Conservation (phyloP, 2,888 invertebrate genomes). For the Dilophus febrilis region DNA sequence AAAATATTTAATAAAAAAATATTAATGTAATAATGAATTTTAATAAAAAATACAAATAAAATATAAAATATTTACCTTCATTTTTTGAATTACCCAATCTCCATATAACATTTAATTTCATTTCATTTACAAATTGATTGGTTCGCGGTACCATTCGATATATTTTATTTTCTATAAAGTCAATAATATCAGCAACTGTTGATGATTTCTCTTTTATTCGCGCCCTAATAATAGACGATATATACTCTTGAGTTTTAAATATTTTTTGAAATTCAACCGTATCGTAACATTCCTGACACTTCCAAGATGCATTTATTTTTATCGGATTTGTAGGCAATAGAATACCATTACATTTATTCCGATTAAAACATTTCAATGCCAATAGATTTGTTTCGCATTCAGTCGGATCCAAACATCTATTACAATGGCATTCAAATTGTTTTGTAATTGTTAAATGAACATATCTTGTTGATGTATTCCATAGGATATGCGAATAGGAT, state of each 20-base stretch:
- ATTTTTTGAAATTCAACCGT: neutral
- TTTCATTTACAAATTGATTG: constrained; percentile 27
- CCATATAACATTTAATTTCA: constrained; percentile 29
- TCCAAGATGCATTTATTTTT: constrained; percentile 41
- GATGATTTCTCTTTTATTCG: neutral
- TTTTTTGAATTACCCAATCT: constrained; percentile 20
- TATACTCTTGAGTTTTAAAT: neutral
- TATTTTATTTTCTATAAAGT: constrained; percentile 25
- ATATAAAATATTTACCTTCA: no score
- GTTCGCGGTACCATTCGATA: constrained; percentile 25
- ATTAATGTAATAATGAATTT: no score
- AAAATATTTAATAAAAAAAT: no score
- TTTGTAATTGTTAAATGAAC: constrained; percentile 45
- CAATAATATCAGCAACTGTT: constrained; percentile 20
- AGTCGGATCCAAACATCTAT: constrained; percentile 51
- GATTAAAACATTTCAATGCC: constrained; percentile 32
- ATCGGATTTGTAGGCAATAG: constrained; percentile 41
- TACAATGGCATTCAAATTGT: constrained; percentile 50
- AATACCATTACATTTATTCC: constrained; percentile 23
- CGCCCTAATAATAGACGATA: neutral
- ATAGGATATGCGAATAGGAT: constrained; percentile 53
- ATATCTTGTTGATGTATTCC: constrained; percentile 50
- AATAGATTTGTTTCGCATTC: constrained; percentile 27
- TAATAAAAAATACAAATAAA: no score
- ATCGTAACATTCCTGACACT: constrained; percentile 41